These are phyloP conservation scores for Pollachius pollachius DNA, from an alignment of 2,113 vertebrate genomes.

Conservation along the genomic window DNA sequence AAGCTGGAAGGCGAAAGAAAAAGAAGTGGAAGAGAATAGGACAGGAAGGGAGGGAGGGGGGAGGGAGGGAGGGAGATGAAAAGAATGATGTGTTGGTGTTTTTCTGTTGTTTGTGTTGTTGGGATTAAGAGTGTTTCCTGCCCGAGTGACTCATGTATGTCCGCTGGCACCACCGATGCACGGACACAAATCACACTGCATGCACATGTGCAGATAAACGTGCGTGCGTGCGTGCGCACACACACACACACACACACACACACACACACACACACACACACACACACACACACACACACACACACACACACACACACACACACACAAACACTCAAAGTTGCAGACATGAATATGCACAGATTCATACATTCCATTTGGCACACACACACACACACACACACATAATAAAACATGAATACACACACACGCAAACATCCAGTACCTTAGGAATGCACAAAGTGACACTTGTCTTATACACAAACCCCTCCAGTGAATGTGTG, in stretches of 20 bases:
- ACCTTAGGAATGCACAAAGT: background rate
- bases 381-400: background rate
- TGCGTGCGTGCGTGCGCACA: background rate
- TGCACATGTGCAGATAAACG: background rate
- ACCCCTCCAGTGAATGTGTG: background rate
- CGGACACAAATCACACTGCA: background rate
- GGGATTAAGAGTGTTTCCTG: slow-evolving; percentile 26
- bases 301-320: slow-evolving; percentile 23
- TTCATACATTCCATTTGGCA: background rate
- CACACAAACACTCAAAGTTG: slow-evolving; percentile 48
- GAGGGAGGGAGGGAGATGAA: slow-evolving; percentile 18
- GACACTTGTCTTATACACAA: slow-evolving; percentile 35
- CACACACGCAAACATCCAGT: slow-evolving; percentile 16
- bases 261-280: too few relatives aligned
- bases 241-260: background rate
- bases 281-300: too few relatives aligned
- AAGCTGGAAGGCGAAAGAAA: slow-evolving; percentile 27
- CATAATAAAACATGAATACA: background rate
- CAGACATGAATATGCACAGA: background rate
- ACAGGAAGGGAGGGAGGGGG: slow-evolving; percentile 15
- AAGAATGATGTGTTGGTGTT: slow-evolving; percentile 3
- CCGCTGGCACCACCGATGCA: background rate
- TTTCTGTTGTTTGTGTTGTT: slow-evolving; percentile 37
- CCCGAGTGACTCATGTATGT: too few relatives aligned
- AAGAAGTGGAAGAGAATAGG: slow-evolving; percentile 38